Conservation (phyloP, 2,113 vertebrate genomes). For the Ranitomeya variabilis region DNA sequence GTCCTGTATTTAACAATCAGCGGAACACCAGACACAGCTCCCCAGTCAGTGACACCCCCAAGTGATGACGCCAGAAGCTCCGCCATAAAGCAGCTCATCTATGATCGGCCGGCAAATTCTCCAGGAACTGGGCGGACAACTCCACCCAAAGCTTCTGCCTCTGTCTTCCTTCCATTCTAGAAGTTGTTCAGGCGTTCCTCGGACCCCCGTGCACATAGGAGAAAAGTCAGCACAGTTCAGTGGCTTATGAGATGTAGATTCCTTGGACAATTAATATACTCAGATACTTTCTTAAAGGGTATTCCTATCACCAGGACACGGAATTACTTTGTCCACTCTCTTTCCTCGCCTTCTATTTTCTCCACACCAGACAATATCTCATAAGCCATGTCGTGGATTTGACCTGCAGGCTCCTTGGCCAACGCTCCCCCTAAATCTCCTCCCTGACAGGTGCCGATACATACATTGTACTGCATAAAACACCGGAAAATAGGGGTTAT, state of each 20-base stretch:
- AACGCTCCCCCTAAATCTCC: not conserved
- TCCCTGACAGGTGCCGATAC: not conserved
- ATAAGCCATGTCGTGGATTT: not conserved
- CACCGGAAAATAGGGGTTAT: not conserved
- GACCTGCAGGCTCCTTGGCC: not conserved
- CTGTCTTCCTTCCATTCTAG: too few species aligned
- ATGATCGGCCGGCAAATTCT: not conserved
- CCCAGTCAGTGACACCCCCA: not conserved
- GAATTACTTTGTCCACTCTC: too few species aligned
- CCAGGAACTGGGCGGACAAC: not conserved
- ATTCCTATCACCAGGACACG: too few species aligned
- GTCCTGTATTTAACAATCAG: not conserved
- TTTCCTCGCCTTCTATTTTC: not conserved
- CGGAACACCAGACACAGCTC: not conserved
- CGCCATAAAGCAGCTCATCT: not conserved
- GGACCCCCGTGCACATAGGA: too few species aligned
- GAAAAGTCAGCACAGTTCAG: too few species aligned
- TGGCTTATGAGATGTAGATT: too few species aligned
- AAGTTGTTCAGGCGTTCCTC: not conserved
- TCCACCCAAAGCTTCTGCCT: too few species aligned
- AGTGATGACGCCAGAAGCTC: not conserved
- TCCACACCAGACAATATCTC: not conserved
- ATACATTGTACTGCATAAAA: constrained; percentile 1
- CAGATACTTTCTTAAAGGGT: too few species aligned
- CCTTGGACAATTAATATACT: too few species aligned